Base-by-base conservation (phyloP, 2,888 invertebrate genomes). In the Ectropis crepuscularia region DNA sequence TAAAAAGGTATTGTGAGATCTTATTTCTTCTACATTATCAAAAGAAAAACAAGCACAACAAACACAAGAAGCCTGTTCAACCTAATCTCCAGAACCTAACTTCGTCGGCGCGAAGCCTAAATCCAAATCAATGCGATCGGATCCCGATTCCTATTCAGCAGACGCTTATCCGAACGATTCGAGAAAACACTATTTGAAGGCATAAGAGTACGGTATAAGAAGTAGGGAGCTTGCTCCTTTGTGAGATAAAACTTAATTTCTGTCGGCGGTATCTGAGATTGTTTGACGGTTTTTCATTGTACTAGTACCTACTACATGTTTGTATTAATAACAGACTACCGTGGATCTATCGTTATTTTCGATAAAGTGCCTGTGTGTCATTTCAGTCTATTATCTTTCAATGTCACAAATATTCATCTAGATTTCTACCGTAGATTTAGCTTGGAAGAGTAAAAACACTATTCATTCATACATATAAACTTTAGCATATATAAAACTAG, bases 161-260 rank as follows among this genome's bases (percentile, higher is more conserved):
- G 36, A 64, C 63, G 57, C 53, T 65, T 68, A 70, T 69, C 47
- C 54, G 50, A 59, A 63, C 50, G 49, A 63, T 54, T 58, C 54
- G 45, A 58, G 54, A 54, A 63, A 63, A 59, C 54, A 55, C 54
- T 42, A 53, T 58, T 53, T 49, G 50, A 63, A 46, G 64, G 65
- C 59, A 59, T 55, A 63, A 48, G 67, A 73, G 74, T 72, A 69
- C 67, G 65, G 57, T 63, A 74, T 69, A 63, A 28, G n/a, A 5
- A 16, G 38, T 37, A 12, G 12, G 10, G 11, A 55, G 16, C 8
- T 54, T 12, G 12, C 37, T 45, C 36, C 39, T 54, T 54, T 54
- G 46, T 42, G n/a, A 28, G 43, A 43, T 42, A n/a, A 53, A 0
- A 8, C 28, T 9, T 51, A 0, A 28, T 28, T 28, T 28, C 16